phyloP scores from a whole-genome alignment of 2,888 invertebrate genomes.

The Coelogynopora nodosa region DNA sequence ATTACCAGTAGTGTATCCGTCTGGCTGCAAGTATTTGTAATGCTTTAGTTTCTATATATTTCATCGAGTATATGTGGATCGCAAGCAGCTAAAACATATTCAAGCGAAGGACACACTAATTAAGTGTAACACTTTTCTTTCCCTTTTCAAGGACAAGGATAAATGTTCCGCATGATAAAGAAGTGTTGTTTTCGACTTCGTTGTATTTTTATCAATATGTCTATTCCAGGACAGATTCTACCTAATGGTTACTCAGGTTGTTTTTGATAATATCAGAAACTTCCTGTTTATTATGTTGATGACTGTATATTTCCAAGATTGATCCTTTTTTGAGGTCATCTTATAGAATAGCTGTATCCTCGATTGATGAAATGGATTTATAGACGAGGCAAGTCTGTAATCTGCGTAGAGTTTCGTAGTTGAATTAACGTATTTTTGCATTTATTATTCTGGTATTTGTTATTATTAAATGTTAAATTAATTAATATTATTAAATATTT shows the following conservation, averaged over 20 bases:
- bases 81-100: neutral
- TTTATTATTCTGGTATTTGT: too few species aligned
- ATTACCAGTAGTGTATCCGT: neutral
- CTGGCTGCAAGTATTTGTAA: neutral
- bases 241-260: neutral
- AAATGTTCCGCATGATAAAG: neutral
- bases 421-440: too few species aligned
- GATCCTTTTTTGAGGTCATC: neutral
- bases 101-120: neutral
- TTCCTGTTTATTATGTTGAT: neutral
- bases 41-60: neutral
- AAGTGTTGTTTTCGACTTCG: neutral
- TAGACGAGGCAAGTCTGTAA: neutral
- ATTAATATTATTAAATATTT: too few species aligned
- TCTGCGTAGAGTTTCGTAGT: neutral
- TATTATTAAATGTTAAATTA: too few species aligned
- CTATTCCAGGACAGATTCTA: neutral
- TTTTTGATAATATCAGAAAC: neutral
- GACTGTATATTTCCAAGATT: neutral
- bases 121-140: too few species aligned
- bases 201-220: neutral
- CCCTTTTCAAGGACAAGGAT: neutral
- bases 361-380: neutral
- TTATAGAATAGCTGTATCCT: neutral
- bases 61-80: neutral